Conservation (phyloP, 2,888 invertebrate genomes). For the Apamea epomidion region DNA sequence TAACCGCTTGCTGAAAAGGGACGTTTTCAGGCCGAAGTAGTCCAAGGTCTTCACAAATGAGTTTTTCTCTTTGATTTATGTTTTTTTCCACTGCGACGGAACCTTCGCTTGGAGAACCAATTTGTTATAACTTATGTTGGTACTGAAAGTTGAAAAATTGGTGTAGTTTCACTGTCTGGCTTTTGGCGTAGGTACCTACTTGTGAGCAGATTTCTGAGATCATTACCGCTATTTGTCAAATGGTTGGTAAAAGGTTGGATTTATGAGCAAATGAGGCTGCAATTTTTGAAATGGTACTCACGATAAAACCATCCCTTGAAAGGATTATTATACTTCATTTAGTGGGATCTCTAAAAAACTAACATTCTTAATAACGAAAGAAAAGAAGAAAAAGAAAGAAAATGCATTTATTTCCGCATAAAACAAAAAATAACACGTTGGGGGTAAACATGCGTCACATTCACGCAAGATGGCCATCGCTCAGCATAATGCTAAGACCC, state of each 20-base stretch:
- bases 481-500: no score
- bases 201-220: conserved; percentile 3
- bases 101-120: conserved; percentile 31
- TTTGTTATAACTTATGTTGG: conserved; percentile 46
- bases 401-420: no score
- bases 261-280: neutral
- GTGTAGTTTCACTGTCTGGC: conserved; percentile 24
- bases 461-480: no score
- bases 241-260: neutral
- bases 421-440: no score
- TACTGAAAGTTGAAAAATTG: conserved; percentile 34
- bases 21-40: conserved; percentile 37
- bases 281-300: neutral
- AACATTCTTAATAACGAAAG: no score
- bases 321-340: no score
- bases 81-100: conserved; percentile 50
- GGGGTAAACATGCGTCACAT: no score
- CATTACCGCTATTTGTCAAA: conserved; percentile 9
- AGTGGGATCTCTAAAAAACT: no score
- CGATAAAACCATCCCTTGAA: neutral
- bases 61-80: conserved; percentile 60
- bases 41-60: conserved; percentile 59
- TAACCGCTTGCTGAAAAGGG: conserved; percentile 42
- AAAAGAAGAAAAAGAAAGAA: no score
- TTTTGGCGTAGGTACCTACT: neutral